These are phyloP conservation scores for Calosoma granatense DNA, from an alignment of 1,140 invertebrate species.

Conservation along the genomic window DNA sequence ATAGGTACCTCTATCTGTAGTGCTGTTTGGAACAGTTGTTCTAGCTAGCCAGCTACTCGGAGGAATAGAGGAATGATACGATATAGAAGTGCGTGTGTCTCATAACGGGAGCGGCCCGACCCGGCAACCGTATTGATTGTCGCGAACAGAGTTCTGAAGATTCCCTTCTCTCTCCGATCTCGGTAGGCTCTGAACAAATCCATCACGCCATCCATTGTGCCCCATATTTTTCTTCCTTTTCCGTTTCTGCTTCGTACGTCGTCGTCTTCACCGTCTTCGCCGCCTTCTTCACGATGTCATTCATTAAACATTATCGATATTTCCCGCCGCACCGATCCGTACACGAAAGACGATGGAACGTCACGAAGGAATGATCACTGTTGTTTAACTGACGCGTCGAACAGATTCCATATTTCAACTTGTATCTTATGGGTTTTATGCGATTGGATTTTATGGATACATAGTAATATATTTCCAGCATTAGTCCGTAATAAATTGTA, in stretches of 20 bases:
- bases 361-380: no score
- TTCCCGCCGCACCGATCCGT: neutral
- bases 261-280: neutral
- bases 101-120: slow-evolving; percentile 10
- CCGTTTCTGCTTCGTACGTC: neutral
- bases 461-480: no score
- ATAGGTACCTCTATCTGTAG: no score
- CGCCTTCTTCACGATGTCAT: neutral
- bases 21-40: no score
- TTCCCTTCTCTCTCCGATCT: slow-evolving; percentile 1
- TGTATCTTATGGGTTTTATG: no score
- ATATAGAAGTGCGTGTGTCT: slow-evolving; percentile 17
- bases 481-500: no score
- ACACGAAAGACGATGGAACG: neutral
- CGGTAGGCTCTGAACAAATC: neutral
- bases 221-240: slow-evolving; percentile 16
- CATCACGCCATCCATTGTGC: slow-evolving; percentile 13
- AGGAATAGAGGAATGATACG: no score
- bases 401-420: no score
- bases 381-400: no score
- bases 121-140: slow-evolving; percentile 21
- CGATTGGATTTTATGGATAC: no score
- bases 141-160: slow-evolving; percentile 18
- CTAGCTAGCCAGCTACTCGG: no score
- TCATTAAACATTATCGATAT: slow-evolving; percentile 6